phyloP scores from a whole-genome alignment of 2,113 vertebrate species.

The Protobothrops flavoviridis region DNA sequence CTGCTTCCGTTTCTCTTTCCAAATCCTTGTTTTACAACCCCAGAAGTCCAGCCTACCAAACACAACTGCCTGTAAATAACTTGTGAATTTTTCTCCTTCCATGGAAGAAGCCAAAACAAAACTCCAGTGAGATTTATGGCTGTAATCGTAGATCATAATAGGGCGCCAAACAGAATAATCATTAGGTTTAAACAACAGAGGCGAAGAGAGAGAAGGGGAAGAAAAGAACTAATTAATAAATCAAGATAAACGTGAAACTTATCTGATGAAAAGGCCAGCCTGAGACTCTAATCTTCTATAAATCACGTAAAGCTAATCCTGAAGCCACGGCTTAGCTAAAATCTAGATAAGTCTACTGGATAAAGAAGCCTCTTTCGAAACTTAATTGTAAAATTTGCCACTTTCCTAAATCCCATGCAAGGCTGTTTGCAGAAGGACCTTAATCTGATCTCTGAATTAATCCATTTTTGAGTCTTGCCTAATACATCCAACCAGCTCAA shows the following conservation, averaged over 20 bases:
- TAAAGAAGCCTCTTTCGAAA: background rate
- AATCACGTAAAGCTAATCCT: background rate
- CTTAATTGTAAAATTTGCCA: background rate
- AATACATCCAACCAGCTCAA: background rate
- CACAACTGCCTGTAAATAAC: background rate
- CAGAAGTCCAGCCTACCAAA: conserved; percentile 1
- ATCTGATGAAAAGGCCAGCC: background rate
- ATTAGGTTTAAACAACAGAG: background rate
- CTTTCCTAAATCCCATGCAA: background rate
- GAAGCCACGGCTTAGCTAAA: background rate
- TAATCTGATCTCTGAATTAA: background rate
- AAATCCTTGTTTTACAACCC: background rate
- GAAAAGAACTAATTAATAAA: background rate
- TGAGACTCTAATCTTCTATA: background rate
- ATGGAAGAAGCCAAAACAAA: background rate
- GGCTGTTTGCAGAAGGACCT: background rate
- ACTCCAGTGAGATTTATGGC: background rate
- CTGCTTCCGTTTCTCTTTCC: conserved; percentile 19
- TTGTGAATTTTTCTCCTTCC: background rate
- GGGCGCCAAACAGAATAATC: background rate
- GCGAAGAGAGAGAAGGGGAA: background rate
- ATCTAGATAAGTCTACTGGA: background rate
- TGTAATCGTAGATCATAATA: background rate
- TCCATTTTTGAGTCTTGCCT: background rate
- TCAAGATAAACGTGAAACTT: background rate